Evolutionary conservation across 2,888 invertebrate species (phyloP).

Genomic region (Hyposoter didymator): DNA sequence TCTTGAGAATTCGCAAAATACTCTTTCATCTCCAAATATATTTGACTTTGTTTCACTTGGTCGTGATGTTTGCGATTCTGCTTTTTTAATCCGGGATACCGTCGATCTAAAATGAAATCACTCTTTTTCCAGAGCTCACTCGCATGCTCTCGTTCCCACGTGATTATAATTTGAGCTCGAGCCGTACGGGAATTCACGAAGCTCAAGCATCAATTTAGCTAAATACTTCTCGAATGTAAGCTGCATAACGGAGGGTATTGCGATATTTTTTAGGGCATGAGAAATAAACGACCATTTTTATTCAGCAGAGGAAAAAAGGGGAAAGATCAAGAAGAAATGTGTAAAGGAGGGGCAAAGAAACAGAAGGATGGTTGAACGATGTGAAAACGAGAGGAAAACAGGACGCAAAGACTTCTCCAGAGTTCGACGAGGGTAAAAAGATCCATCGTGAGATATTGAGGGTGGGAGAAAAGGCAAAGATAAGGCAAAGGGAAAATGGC

Average conservation of each 20-base stretch:
- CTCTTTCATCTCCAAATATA: neutral
- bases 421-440: constrained; percentile 63
- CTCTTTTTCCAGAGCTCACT: neutral
- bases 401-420: constrained; percentile 50
- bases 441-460: constrained; percentile 61
- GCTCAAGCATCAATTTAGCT: constrained; percentile 10
- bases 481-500: constrained; percentile 47
- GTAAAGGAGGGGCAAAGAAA: constrained; percentile 13
- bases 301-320: neutral
- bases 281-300: constrained; percentile 29
- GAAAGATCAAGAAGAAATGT: constrained; percentile 7
- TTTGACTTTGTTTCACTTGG: neutral
- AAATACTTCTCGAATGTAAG: neutral
- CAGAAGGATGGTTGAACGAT: constrained; percentile 43
- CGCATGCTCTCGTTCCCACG: neutral
- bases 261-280: constrained; percentile 14
- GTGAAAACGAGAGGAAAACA: constrained; percentile 43
- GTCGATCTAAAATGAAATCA: neutral
- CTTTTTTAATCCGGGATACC: neutral
- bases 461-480: constrained; percentile 40
- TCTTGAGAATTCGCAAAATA: neutral
- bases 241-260: neutral
- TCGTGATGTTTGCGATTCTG: neutral
- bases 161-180: constrained; percentile 1
- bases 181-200: constrained; percentile 20